Conservation (phyloP, 1,140 invertebrate genomes). For the Bombus pyrosoma region DNA sequence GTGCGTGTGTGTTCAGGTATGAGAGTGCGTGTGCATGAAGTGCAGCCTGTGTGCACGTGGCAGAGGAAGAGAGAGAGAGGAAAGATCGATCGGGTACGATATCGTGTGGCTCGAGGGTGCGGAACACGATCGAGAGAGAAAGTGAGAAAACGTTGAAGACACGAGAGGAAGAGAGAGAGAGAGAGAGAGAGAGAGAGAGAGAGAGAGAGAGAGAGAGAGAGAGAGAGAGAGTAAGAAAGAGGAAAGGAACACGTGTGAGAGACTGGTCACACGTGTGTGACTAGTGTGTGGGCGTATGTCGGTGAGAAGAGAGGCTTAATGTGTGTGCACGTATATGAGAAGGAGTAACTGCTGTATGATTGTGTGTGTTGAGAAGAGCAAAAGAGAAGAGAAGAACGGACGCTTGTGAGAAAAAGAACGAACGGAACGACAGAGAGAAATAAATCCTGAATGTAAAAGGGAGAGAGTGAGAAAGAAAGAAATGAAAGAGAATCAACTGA, state of each 20-base stretch:
- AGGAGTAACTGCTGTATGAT: conserved; percentile 39
- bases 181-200: neutral
- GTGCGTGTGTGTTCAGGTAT: conserved; percentile 63
- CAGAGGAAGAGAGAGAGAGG: conserved; percentile 20
- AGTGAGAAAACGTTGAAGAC: conserved; percentile 37
- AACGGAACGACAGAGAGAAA: neutral
- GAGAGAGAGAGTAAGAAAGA: neutral
- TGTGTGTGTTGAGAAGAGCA: neutral
- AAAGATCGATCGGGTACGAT: conserved; percentile 48
- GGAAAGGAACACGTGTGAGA: conserved; percentile 39
- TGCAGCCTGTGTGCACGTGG: conserved; percentile 43
- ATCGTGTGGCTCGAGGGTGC: conserved; percentile 53
- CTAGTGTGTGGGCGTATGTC: neutral
- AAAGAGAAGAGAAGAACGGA: neutral
- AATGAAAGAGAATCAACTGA: conserved; percentile 70
- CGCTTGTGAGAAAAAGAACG: neutral
- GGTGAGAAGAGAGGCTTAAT: neutral
- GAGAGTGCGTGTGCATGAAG: conserved; percentile 42
- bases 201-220: conserved; percentile 33
- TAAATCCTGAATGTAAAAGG: neutral
- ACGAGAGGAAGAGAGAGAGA: neutral
- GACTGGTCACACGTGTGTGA: conserved; percentile 23
- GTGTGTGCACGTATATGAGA: neutral
- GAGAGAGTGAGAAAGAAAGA: conserved; percentile 56
- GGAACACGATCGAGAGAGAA: conserved; percentile 47